Evolutionary conservation across 2,888 invertebrate species (phyloP).

Genomic region (Phalera bucephala): DNA sequence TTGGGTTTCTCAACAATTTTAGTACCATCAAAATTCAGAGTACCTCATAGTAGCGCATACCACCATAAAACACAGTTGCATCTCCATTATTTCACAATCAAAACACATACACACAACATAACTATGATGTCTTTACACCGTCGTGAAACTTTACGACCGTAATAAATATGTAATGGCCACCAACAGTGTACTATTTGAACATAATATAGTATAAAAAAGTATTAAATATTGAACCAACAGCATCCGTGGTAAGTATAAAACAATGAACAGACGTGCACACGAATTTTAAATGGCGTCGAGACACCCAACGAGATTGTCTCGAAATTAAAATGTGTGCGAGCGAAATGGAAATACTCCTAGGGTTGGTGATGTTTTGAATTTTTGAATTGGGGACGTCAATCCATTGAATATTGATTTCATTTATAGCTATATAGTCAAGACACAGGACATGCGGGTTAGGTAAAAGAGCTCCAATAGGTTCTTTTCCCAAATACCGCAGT

Average conservation of each 20-base stretch:
- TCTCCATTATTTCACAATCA: background rate
- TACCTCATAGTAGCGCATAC: no score
- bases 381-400: background rate
- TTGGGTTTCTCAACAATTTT: no score
- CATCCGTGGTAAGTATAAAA: slow-evolving; percentile 7
- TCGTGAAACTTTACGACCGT: slow-evolving; percentile 2
- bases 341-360: slow-evolving; percentile 3
- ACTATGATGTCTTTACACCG: slow-evolving; percentile 3
- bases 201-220: slow-evolving; percentile 1
- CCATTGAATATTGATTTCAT: no score
- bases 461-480: no score
- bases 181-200: background rate
- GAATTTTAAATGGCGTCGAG: slow-evolving; percentile 10
- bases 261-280: slow-evolving; percentile 8
- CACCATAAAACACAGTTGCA: no score
- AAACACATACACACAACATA: slow-evolving; percentile 1
- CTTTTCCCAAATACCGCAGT: no score
- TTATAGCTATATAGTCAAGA: no score
- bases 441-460: no score
- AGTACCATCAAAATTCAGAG: no score
- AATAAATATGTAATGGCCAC: slow-evolving; percentile 5
- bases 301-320: slow-evolving; percentile 6
- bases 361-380: background rate
- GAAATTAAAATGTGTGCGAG: slow-evolving; percentile 12
- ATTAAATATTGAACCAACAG: slow-evolving; percentile 4